These are phyloP conservation scores for Myiozetetes cayanensis DNA, from an alignment of 2,113 vertebrate genomes.

Conservation along the genomic window DNA sequence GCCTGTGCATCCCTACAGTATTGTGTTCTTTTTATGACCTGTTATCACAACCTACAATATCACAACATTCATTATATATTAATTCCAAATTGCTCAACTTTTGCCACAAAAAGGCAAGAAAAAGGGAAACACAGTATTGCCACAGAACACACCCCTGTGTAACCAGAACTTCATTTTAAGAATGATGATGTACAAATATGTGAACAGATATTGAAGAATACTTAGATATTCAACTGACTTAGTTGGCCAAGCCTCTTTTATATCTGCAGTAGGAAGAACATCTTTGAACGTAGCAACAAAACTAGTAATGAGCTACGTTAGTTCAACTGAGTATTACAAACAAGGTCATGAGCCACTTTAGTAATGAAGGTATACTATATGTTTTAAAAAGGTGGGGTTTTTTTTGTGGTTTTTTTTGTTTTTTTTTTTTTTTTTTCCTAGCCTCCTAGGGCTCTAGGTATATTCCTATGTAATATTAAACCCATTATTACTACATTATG, in stretches of 20 bases:
- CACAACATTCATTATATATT: neutral
- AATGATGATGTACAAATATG: neutral
- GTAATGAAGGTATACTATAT: neutral
- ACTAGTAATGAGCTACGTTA: neutral
- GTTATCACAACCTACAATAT: neutral
- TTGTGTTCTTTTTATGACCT: neutral
- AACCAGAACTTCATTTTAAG: neutral
- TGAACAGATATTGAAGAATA: neutral
- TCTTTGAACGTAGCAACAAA: neutral
- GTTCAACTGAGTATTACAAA: neutral
- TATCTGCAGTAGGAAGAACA: neutral
- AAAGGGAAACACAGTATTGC: neutral
- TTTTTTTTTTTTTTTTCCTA: neutral
- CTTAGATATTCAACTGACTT: neutral
- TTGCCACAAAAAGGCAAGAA: neutral
- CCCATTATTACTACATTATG: neutral
- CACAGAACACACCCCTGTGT: fast-evolving
- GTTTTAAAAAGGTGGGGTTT: neutral
- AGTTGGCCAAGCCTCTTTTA: neutral
- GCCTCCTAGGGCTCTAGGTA: neutral
- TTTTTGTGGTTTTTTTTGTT: no score
- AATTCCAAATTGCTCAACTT: neutral
- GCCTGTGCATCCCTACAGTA: no score
- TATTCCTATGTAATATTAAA: neutral
- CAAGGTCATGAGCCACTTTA: neutral